These are phyloP conservation scores for Xyrauchen texanus DNA, from an alignment of 2,113 vertebrate genomes.

Conservation along the genomic window DNA sequence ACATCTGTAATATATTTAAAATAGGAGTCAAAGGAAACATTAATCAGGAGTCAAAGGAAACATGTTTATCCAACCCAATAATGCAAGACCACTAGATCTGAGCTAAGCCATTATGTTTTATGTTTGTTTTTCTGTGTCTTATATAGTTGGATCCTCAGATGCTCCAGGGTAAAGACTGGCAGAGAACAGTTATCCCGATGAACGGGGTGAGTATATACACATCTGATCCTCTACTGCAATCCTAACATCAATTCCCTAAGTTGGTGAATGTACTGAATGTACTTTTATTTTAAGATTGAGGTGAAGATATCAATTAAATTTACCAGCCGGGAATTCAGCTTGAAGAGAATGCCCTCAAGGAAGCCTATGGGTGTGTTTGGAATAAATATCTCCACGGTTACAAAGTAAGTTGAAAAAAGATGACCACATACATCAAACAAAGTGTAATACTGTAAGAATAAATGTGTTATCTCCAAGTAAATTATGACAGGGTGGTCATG, in stretches of 20 bases:
- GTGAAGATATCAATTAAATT: slow-evolving; percentile 96
- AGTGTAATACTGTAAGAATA: background rate
- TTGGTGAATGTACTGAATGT: background rate
- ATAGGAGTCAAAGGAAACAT: background rate
- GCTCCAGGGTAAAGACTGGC: slow-evolving; percentile 95
- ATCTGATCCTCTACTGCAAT: background rate
- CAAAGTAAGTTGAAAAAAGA: slow-evolving; percentile 82
- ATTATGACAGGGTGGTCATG: no score
- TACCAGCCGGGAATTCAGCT: slow-evolving; percentile 93
- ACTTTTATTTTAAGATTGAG: slow-evolving; percentile 80
- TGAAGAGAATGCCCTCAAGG: slow-evolving; percentile 91
- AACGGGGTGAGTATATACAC: slow-evolving; percentile 83
- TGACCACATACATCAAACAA: background rate
- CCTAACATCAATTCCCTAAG: background rate
- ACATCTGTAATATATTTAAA: background rate
- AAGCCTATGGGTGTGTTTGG: slow-evolving; percentile 95
- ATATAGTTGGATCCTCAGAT: slow-evolving; percentile 87
- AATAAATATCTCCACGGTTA: slow-evolving; percentile 92
- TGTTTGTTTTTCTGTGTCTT: slow-evolving; percentile 50
- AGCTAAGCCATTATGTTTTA: background rate
- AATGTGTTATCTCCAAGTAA: no score
- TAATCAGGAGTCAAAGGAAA: background rate
- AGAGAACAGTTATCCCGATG: slow-evolving; percentile 92
- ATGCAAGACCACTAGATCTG: background rate
- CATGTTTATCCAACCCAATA: background rate